Evolutionary conservation across 2,797 vertebrate genomes (phyloP).

Genomic region (Enoplosus armatus): DNA sequence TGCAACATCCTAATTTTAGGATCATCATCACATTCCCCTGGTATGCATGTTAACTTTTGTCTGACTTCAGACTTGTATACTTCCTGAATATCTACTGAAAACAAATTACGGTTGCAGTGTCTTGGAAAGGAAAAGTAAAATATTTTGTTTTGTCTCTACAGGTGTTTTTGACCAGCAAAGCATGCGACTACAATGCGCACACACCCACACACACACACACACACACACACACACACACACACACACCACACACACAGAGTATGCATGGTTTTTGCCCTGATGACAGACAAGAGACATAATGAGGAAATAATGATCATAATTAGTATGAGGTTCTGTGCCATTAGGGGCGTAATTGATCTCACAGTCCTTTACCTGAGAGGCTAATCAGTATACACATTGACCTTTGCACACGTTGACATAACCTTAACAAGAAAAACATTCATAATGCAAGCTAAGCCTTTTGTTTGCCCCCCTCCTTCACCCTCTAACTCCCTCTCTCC

Average conservation of each 20-base stretch:
- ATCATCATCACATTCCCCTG: not conserved
- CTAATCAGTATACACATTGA: slow-evolving; percentile 48
- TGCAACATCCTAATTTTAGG: slow-evolving; percentile 10
- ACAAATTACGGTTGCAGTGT: not conserved
- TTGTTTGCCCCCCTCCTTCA: not conserved
- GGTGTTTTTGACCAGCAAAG: slow-evolving; percentile 25
- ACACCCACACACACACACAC: slow-evolving; percentile 13
- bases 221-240: slow-evolving; percentile 5
- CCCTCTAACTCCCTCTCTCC: not conserved
- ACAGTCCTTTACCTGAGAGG: slow-evolving; percentile 53
- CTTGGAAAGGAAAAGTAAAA: not conserved
- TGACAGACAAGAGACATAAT: slow-evolving; percentile 55
- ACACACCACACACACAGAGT: not conserved
- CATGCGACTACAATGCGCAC: slow-evolving; percentile 6
- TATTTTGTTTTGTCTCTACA: not conserved
- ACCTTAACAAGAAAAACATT: slow-evolving; percentile 11
- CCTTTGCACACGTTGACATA: slow-evolving; percentile 41
- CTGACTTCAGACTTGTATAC: not conserved
- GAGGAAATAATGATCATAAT: slow-evolving; percentile 70
- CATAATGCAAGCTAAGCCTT: slow-evolving; percentile 2
- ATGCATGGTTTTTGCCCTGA: slow-evolving; percentile 8
- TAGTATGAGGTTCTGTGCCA: slow-evolving; percentile 57
- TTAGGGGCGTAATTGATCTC: slow-evolving; percentile 66
- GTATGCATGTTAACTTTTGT: slow-evolving; percentile 9
- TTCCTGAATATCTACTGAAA: slow-evolving; percentile 6